phyloP scores from a whole-genome alignment of 2,888 invertebrate genomes.

The Conomelus anceps region DNA sequence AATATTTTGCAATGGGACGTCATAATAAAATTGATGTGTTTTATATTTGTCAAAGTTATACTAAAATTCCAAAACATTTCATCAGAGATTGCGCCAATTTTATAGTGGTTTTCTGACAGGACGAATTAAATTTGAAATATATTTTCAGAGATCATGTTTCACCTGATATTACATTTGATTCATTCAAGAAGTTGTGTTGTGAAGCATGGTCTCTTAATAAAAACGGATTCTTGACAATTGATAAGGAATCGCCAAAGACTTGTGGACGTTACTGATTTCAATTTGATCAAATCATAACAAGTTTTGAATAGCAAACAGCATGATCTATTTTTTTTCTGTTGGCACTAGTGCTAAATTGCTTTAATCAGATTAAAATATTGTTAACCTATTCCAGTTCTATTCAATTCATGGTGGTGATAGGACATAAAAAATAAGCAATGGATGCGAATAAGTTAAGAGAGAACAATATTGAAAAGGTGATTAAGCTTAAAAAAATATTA shows the following conservation, averaged over 20 bases:
- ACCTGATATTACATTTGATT: constrained; percentile 23
- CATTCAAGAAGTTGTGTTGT: constrained; percentile 35
- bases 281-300: neutral
- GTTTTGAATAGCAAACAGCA: neutral
- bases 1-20: constrained; percentile 18
- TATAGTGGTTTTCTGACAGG: constrained; percentile 40
- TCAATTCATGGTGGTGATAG: neutral
- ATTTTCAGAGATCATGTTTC: constrained; percentile 27
- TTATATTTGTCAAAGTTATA: constrained; percentile 19
- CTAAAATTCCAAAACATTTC: constrained; percentile 39
- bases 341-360: too few relatives aligned
- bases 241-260: neutral
- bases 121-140: constrained; percentile 39
- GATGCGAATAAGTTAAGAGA: neutral
- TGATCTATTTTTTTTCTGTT: neutral
- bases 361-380: too few relatives aligned
- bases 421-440: neutral
- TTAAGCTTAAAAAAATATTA: neutral
- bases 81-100: constrained; percentile 40
- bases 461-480: neutral
- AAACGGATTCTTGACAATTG: neutral
- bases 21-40: constrained; percentile 20
- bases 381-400: neutral
- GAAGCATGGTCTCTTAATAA: neutral
- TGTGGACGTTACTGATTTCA: neutral